Evolutionary conservation across 2,113 vertebrate genomes (phyloP).

Genomic region (Fregetta grallaria): DNA sequence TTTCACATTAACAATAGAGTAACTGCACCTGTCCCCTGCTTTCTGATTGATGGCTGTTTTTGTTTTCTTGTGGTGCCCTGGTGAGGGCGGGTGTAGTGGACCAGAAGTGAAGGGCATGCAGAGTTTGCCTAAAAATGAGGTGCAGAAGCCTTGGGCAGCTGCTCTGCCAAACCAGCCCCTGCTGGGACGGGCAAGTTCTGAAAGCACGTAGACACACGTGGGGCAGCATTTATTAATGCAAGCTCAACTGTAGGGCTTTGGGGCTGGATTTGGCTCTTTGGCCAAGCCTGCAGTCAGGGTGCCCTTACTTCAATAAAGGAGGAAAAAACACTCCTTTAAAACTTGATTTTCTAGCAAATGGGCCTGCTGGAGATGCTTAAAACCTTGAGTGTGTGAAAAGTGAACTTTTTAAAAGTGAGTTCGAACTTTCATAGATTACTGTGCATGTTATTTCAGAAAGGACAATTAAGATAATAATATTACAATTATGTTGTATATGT

Average conservation of each 20-base stretch:
- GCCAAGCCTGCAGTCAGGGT: background rate
- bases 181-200: background rate
- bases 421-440: background rate
- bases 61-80: background rate
- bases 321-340: background rate
- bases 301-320: background rate
- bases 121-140: background rate
- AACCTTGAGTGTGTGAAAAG: background rate
- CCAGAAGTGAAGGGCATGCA: background rate
- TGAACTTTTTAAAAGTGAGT: background rate
- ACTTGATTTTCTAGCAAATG: background rate
- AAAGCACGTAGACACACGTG: fast-evolving
- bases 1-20: background rate
- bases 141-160: background rate
- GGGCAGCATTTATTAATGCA: background rate
- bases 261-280: background rate
- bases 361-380: background rate
- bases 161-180: background rate
- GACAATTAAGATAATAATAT: background rate
- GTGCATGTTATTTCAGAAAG: background rate
- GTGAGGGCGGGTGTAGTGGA: background rate
- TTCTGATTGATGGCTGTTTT: background rate
- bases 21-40: background rate
- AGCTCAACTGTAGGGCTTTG: background rate
- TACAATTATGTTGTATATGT: background rate